phyloP scores from a whole-genome alignment of 2,888 invertebrate genomes.

The Drosophila anomalata region DNA sequence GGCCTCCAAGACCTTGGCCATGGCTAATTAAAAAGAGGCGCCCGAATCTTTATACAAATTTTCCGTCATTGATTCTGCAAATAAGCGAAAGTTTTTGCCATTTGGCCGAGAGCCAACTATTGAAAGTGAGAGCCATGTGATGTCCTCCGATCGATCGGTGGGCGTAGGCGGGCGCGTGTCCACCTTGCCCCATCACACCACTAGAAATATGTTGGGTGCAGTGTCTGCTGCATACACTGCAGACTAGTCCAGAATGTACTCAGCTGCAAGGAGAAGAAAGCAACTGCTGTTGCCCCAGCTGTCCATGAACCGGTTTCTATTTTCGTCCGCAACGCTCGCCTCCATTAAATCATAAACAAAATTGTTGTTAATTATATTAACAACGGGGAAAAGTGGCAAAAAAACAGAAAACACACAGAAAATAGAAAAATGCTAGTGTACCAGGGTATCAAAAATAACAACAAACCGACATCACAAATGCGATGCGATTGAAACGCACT shows the following conservation, averaged over 20 bases:
- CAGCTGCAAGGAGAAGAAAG: slow-evolving; percentile 13
- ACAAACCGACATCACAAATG: slow-evolving; percentile 45
- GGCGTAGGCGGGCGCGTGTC: slow-evolving; percentile 67
- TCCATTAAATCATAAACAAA: slow-evolving; percentile 52
- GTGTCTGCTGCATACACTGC: slow-evolving; percentile 5
- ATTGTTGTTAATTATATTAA: slow-evolving; percentile 56
- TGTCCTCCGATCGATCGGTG: slow-evolving; percentile 13
- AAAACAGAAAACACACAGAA: background rate
- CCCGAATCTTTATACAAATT: slow-evolving; percentile 42
- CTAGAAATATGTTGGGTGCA: background rate
- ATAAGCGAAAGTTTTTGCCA: slow-evolving; percentile 39
- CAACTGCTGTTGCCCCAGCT: slow-evolving; percentile 27
- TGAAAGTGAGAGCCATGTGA: slow-evolving; percentile 48
- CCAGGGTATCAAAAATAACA: slow-evolving; percentile 35
- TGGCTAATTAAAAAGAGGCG: slow-evolving; percentile 46
- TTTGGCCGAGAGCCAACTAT: slow-evolving; percentile 55
- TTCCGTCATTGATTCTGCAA: slow-evolving; percentile 58
- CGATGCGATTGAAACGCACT: slow-evolving; percentile 30
- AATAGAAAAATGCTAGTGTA: slow-evolving; percentile 7
- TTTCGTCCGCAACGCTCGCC: slow-evolving; percentile 5
- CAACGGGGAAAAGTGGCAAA: slow-evolving; percentile 32
- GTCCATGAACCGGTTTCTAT: slow-evolving; percentile 43
- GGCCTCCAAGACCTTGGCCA: slow-evolving; percentile 41
- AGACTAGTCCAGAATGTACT: slow-evolving; percentile 24
- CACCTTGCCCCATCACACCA: background rate